Conservation (phyloP, 1,140 invertebrate genomes). For the Drosophila mayri region DNA sequence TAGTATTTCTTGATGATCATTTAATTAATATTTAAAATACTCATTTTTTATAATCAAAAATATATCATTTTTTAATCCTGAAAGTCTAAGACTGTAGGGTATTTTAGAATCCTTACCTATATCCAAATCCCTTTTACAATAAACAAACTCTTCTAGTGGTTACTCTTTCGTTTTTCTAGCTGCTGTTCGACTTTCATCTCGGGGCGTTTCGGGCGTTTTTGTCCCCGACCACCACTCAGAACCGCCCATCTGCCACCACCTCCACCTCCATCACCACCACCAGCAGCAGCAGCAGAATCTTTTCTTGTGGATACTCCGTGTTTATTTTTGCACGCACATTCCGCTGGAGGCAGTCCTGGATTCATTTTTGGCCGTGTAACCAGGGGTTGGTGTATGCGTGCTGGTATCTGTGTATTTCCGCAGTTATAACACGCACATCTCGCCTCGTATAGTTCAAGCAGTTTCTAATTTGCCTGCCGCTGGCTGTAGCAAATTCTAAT, state of each 20-base stretch:
- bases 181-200: conserved; percentile 35
- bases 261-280: background rate
- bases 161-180: conserved; percentile 30
- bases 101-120: background rate
- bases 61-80: background rate
- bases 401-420: conserved; percentile 27
- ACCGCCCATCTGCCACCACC: background rate
- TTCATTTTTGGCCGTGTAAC: conserved; percentile 43
- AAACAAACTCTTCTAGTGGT: conserved; percentile 24
- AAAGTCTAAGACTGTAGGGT: background rate
- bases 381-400: conserved; percentile 23
- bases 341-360: conserved; percentile 42
- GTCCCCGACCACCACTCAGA: background rate
- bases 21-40: background rate
- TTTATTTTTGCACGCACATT: conserved; percentile 70
- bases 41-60: too few species aligned
- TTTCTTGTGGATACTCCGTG: conserved; percentile 20
- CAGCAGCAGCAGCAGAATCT: background rate
- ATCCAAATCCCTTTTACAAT: conserved; percentile 14
- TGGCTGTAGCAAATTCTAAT: conserved; percentile 78
- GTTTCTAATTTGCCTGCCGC: conserved; percentile 76
- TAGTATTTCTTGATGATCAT: background rate
- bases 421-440: conserved; percentile 73
- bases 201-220: conserved; percentile 44
- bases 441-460: conserved; percentile 58